Base-by-base conservation (phyloP, 2,113 vertebrate species). In the Saccopteryx leptura region DNA sequence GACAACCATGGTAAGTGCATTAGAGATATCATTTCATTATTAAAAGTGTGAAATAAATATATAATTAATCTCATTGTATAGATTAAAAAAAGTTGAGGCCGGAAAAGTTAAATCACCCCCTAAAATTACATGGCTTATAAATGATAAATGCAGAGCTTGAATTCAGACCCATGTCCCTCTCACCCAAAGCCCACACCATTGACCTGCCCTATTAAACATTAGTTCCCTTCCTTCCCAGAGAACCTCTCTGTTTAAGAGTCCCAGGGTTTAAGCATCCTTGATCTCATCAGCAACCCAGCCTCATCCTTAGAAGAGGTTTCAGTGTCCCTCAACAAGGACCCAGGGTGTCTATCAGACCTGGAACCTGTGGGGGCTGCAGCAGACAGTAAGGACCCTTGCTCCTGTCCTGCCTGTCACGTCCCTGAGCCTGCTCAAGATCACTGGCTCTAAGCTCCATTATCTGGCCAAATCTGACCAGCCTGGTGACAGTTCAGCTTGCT, bases 31-130 rank as follows among this genome's bases (percentile, higher is more conserved):
- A 65, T 88, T 74, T 91, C 60, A 69, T 91, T 95, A 86, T 56
- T 80, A 65, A 94, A 95, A 90, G 5, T 58, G 1, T 82, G 60
- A 81, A 31, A 71, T 81, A 63, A 93, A 58, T 82, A 91, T 66
- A 54, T 26, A 33, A 12, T 79, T 90, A 50, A 74, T 69, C 56
- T 93, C 65, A 82, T 11, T 82, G 60, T 54, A 31, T 7, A 89
- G 33, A 60, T 74, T 21, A 33, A 82, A 74, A 46, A 74, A 94
- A 88, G 91, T 69, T 54, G 48, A 56, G 71, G 54, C 48, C 71
- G 26, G 46, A 26, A 31, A 60, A 65, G n/a, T 95, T 82, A 93
- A 82, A 76, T 52, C n/a, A 80, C 68, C 66, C 21, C 7, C 80
- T 52, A 83, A 88, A 58, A 80, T 63, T 68, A 84, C n/a, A 60